These are phyloP conservation scores for Podarcis siculus DNA, from an alignment of 2,797 vertebrate species.

Conservation along the genomic window DNA sequence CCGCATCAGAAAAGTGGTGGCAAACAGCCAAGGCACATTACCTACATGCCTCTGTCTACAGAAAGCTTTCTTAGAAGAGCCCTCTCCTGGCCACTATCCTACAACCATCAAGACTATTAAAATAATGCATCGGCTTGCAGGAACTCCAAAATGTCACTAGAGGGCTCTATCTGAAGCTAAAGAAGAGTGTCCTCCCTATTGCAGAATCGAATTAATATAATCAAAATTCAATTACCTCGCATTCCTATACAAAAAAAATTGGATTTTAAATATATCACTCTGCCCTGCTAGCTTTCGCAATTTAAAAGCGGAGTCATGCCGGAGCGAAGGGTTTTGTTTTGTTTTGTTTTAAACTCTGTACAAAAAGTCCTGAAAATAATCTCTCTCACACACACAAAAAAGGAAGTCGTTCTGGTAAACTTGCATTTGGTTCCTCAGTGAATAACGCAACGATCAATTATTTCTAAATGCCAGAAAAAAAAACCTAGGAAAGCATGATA, in stretches of 20 bases:
- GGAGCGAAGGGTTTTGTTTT: neutral
- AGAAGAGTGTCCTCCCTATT: neutral
- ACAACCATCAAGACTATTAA: neutral
- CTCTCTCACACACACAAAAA: neutral
- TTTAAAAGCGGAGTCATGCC: slow-evolving; percentile 20
- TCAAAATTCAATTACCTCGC: rapidly evolving
- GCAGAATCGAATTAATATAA: neutral
- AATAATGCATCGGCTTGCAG: slow-evolving; percentile 32
- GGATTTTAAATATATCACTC: slow-evolving; percentile 8
- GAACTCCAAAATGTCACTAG: slow-evolving; percentile 60
- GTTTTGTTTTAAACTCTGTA: neutral
- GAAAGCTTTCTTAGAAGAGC: slow-evolving; percentile 82
- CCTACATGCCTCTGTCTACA: slow-evolving; percentile 83
- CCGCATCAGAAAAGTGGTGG: slow-evolving; percentile 99
- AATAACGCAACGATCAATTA: neutral
- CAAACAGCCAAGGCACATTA: slow-evolving; percentile 95
- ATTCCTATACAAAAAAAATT: neutral
- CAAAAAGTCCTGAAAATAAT: neutral
- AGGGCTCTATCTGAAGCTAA: slow-evolving; percentile 61
- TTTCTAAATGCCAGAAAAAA: slow-evolving; percentile 4
- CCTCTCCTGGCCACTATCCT: neutral
- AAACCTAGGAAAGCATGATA: slow-evolving; percentile 71
- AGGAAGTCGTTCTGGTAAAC: rapidly evolving
- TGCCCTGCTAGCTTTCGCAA: neutral
- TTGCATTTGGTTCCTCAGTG: neutral